Conservation (phyloP, 2,797 vertebrate species). For the Crypturellus tataupa region DNA sequence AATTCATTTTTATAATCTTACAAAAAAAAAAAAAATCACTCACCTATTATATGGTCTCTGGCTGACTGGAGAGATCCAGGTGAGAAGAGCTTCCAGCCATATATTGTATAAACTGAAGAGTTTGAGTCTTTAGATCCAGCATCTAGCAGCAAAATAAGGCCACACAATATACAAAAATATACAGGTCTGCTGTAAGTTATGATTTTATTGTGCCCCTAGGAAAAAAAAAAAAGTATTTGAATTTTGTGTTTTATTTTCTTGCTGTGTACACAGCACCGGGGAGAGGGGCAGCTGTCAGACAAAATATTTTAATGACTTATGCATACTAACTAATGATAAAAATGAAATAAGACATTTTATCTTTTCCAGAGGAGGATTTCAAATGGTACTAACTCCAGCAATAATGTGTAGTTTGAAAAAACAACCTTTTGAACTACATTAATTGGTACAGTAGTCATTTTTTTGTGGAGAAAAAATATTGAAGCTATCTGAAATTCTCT, state of each 20-base stretch:
- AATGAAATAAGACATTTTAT: background rate
- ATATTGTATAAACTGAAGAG: conserved; percentile 87
- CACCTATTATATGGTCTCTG: conserved; percentile 91
- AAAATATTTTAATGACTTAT: conserved; percentile 42
- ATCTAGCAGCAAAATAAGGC: conserved; percentile 95
- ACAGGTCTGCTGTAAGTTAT: conserved; percentile 95
- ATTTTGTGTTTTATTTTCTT: background rate
- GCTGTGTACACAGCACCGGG: background rate
- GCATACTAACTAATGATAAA: conserved; percentile 1
- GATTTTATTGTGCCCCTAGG: conserved; percentile 96
- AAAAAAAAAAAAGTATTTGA: conserved; percentile 40
- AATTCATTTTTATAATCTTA: conserved; percentile 6
- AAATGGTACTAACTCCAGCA: conserved; percentile 16
- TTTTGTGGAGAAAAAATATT: background rate
- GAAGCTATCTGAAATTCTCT: background rate
- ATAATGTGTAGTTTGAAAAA: background rate
- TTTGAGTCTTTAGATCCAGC: conserved; percentile 86
- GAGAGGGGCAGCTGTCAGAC: background rate
- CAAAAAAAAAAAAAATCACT: conserved; percentile 74
- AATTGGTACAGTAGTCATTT: background rate
- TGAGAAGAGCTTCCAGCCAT: conserved; percentile 91
- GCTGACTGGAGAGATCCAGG: conserved; percentile 85
- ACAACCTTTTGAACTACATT: background rate
- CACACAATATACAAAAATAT: conserved; percentile 96
- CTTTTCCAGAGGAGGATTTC: conserved; percentile 6